phyloP scores from a whole-genome alignment of 1,140 invertebrate genomes.

The Orchesella cincta region DNA sequence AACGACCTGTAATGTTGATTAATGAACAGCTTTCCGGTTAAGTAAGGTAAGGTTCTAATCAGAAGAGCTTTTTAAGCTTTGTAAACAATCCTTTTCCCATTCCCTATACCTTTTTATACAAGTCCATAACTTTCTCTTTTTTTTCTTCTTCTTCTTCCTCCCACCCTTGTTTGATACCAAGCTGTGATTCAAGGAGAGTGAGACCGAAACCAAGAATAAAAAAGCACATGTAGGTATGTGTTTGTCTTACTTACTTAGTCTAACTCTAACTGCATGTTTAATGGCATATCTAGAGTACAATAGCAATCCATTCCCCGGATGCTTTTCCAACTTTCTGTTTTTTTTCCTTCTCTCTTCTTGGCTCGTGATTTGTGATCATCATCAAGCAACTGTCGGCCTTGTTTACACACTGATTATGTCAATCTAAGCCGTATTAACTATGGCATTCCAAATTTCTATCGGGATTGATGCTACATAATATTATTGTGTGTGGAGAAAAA shows the following conservation, averaged over 20 bases:
- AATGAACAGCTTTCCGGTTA: not conserved
- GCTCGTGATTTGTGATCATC: constrained; percentile 19
- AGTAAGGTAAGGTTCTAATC: not conserved
- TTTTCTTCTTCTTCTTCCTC: not conserved
- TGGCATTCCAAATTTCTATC: not conserved
- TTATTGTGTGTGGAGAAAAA: too few species aligned
- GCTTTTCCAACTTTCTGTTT: not conserved
- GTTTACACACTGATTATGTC: constrained; percentile 28
- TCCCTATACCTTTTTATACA: too few species aligned
- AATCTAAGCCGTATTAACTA: constrained; percentile 8
- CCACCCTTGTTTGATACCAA: not conserved
- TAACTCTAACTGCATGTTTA: not conserved
- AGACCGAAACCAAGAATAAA: not conserved
- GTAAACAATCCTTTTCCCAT: too few species aligned
- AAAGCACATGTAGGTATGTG: not conserved
- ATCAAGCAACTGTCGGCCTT: constrained; percentile 17
- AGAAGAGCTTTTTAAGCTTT: too few species aligned
- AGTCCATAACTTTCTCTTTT: not conserved
- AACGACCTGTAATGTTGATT: not conserved
- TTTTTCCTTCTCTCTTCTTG: not conserved
- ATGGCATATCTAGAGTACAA: not conserved
- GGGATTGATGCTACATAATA: too few species aligned
- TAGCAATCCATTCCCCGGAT: not conserved
- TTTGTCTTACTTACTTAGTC: not conserved
- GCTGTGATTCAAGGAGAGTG: constrained; percentile 22